Percentiles rank a stretch among this genome's conserved stretches.
These are phyloP conservation scores for Dinomys branickii DNA, from an alignment of 2,113 vertebrate species.

Conservation along the genomic window DNA sequence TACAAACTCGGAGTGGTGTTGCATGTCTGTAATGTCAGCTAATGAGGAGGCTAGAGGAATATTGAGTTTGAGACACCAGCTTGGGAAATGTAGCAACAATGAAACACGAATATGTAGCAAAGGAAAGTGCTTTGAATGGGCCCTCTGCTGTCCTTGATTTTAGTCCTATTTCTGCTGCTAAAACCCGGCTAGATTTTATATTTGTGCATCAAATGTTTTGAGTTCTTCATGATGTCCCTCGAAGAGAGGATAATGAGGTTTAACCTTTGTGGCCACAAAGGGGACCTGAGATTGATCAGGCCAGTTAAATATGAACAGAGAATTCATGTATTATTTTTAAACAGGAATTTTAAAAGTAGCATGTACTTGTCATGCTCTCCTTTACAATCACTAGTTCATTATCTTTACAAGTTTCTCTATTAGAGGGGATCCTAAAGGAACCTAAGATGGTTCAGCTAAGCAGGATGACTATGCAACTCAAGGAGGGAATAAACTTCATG, in stretches of 20 bases:
- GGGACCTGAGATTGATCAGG: not conserved
- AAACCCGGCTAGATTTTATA: not conserved
- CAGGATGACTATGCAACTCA: not conserved
- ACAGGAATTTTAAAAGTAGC: not conserved
- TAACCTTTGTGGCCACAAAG: not conserved
- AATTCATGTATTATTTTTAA: not conserved
- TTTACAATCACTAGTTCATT: not conserved
- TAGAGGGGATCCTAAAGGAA: not conserved
- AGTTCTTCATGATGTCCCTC: not conserved
- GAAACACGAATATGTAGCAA: not conserved
- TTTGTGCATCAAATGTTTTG: not conserved
- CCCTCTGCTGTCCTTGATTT: not conserved
- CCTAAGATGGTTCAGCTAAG: not conserved
- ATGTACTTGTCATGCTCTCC: not conserved
- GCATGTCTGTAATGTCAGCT: not conserved
- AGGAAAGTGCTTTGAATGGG: not conserved
- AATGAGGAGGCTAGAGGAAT: too few species aligned
- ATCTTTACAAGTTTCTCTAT: not conserved
- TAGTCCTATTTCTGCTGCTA: not conserved
- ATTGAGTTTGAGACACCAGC: not conserved
- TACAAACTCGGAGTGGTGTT: not conserved
- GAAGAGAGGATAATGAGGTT: not conserved
- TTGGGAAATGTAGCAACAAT: not conserved
- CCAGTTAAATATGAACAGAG: not conserved
- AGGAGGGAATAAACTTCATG: not conserved